Evolutionary conservation across 2,113 vertebrate genomes (phyloP).

Genomic region (Alectura lathami): DNA sequence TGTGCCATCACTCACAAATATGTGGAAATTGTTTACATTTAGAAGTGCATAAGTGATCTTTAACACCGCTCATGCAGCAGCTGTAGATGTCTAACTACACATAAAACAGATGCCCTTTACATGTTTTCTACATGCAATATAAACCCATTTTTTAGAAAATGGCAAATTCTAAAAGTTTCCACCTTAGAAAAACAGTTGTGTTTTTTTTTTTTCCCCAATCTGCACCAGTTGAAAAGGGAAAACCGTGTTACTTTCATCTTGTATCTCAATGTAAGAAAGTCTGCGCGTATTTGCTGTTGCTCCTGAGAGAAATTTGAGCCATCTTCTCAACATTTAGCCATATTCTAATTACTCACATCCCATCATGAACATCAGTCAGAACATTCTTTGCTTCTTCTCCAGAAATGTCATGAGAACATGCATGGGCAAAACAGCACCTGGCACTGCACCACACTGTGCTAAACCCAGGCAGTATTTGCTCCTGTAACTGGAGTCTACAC

Average conservation of each 20-base stretch:
- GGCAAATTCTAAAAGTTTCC: neutral
- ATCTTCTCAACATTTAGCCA: neutral
- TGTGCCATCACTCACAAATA: neutral
- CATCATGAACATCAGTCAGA: neutral
- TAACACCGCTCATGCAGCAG: neutral
- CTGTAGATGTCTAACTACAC: neutral
- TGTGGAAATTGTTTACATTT: neutral
- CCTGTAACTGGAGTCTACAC: neutral
- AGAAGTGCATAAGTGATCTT: neutral
- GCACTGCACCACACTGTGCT: neutral
- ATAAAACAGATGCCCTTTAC: neutral
- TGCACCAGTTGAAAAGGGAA: neutral
- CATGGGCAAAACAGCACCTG: neutral
- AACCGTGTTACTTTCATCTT: neutral
- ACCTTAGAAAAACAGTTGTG: neutral
- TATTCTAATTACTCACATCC: neutral
- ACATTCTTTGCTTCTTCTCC: neutral
- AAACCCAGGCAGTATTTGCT: neutral
- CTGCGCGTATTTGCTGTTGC: neutral
- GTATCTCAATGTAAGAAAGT: neutral
- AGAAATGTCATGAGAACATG: neutral
- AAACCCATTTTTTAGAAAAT: neutral
- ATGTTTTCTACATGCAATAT: neutral
- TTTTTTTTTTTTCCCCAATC: neutral
- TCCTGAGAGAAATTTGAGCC: neutral